These are phyloP conservation scores for Pterocles orientalis DNA, from an alignment of 2,113 vertebrate species.

Conservation along the genomic window DNA sequence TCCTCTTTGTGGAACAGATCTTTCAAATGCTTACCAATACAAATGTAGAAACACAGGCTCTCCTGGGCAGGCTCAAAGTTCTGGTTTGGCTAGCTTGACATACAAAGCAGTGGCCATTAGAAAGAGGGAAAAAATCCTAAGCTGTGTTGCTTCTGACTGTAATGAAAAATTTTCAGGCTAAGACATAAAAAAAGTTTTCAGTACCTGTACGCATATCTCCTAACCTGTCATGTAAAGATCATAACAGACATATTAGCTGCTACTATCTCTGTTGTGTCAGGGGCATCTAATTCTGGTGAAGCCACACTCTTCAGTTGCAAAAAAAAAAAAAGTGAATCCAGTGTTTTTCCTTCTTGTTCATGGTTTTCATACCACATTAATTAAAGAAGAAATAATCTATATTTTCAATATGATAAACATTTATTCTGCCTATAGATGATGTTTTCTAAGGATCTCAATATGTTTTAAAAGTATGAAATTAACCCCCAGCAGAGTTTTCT, in stretches of 20 bases:
- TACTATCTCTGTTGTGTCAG: neutral
- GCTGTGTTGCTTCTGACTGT: neutral
- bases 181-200: neutral
- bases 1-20: neutral
- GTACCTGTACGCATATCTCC: neutral
- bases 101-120: neutral
- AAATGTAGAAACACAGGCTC: neutral
- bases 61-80: neutral
- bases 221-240: neutral
- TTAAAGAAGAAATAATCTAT: neutral
- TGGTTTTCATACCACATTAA: neutral
- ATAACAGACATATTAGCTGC: neutral
- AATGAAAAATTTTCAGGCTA: neutral
- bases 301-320: neutral
- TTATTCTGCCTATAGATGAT: neutral
- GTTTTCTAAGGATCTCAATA: neutral
- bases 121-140: neutral
- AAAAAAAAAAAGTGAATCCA: neutral
- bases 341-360: neutral
- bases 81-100: neutral
- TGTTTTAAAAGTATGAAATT: neutral
- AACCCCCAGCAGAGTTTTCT: neutral
- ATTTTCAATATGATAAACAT: neutral
- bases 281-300: neutral
- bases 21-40: neutral